Evolutionary conservation across 2,113 vertebrate species (phyloP).

Genomic region (Prunella fulvescens): DNA sequence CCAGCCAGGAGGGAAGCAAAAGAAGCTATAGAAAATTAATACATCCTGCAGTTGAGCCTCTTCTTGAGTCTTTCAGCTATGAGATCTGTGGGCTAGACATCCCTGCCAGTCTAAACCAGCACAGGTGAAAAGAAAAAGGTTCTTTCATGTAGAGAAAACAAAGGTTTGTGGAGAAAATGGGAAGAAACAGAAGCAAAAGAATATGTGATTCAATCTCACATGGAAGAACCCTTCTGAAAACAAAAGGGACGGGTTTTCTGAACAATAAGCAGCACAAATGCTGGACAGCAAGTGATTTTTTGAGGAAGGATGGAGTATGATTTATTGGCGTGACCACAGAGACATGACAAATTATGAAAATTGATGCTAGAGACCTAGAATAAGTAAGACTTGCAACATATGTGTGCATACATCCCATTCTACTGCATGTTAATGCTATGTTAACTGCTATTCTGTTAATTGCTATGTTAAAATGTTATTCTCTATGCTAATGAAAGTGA

Average conservation of each 20-base stretch:
- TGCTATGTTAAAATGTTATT: background rate
- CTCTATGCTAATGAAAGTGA: background rate
- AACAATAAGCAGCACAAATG: background rate
- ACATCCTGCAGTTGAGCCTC: background rate
- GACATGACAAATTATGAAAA: background rate
- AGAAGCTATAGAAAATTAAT: slow-evolving; percentile 13
- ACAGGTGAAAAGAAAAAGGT: background rate
- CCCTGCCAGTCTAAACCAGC: slow-evolving; percentile 1
- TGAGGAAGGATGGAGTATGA: background rate
- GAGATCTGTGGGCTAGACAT: background rate
- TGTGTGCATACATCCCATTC: background rate
- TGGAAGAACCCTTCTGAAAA: background rate
- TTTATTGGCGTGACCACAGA: background rate
- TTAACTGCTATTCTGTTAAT: background rate
- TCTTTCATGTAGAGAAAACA: background rate
- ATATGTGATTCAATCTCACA: background rate
- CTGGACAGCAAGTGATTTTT: background rate
- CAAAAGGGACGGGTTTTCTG: background rate
- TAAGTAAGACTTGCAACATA: background rate
- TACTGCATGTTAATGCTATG: background rate
- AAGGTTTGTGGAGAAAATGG: background rate
- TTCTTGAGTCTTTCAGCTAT: background rate
- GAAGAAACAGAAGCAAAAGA: background rate
- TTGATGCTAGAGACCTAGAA: background rate
- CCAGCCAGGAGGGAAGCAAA: background rate